phyloP scores from a whole-genome alignment of 2,113 vertebrate species.

The Thermophis baileyi region DNA sequence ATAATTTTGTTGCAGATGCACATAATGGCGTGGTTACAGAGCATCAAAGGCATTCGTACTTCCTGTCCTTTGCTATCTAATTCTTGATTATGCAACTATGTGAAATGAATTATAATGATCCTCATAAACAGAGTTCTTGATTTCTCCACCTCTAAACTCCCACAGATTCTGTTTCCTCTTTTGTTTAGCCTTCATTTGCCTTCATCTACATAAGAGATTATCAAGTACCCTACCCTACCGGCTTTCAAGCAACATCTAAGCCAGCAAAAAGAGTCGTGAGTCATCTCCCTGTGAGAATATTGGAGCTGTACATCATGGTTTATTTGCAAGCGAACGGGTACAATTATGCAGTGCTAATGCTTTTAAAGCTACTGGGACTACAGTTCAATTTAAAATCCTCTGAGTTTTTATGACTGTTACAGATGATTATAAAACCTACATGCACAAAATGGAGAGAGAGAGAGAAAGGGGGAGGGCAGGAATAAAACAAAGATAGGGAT shows the following conservation, averaged over 20 bases:
- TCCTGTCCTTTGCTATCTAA: not conserved
- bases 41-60: not conserved
- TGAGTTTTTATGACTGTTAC: slow-evolving; percentile 64
- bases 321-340: slow-evolving; percentile 66
- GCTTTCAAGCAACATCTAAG: slow-evolving; percentile 46
- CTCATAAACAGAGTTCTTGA: slow-evolving; percentile 6
- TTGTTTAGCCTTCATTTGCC: slow-evolving; percentile 34
- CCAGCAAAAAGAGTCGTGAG: slow-evolving; percentile 53
- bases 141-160: slow-evolving; percentile 19
- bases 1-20: not conserved
- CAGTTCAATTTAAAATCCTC: slow-evolving; percentile 71
- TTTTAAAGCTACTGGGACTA: slow-evolving; percentile 69
- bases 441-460: slow-evolving; percentile 56
- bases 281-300: slow-evolving; percentile 61
- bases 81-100: not conserved
- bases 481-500: slow-evolving; percentile 40
- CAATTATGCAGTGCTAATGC: slow-evolving; percentile 74
- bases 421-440: slow-evolving; percentile 57
- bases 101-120: not conserved
- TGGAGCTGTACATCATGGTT: slow-evolving; percentile 66
- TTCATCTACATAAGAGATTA: slow-evolving; percentile 37
- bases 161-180: slow-evolving; percentile 1
- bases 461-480: not conserved
- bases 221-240: slow-evolving; percentile 48
- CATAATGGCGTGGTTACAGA: not conserved